Base-by-base conservation (phyloP, 2,888 invertebrate genomes). In the Chesias legatella region DNA sequence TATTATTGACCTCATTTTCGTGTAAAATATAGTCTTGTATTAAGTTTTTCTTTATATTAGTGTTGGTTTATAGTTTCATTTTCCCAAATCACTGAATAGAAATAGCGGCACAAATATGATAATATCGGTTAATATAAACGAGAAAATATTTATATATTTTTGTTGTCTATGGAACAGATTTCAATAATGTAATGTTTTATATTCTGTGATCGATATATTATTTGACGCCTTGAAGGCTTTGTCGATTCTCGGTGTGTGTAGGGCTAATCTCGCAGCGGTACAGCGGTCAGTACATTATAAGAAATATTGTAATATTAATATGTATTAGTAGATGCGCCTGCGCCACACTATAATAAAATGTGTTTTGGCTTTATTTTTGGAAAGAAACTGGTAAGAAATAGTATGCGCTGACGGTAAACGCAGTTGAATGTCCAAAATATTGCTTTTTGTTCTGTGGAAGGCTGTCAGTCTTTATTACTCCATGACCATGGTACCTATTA, bases 91-190 rank as follows among this genome's bases (percentile, higher is more conserved):
- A 50, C 27, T 23, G 21, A 29, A 31, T n/a, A 32, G 33, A 39
- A 60, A 50, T 54, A 60, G 58, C 71, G 72, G 75, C 78, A 76
- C 77, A 77, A 78, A 66, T 60, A 57, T 66, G 60, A 56, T 47
- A 64, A 52, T 73, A 71, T 74, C 66, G 71, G 65, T 70, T 78
- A 77, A 76, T 73, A 67, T 67, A 69, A 67, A 63, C 63, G 56
- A 73, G 59, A 74, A 67, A 73, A 76, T 74, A 77, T 78, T 79
- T 63, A 34, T 67, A 63, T 80, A 81, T 81, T 83, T 83, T 83
- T 82, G 73, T 84, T 83, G 71, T 77, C 73, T 74, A 61, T 76
- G 60, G 73, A 67, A 69, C 70, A 71, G 69, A 9, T 34, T 45
- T 35, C 35, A 35, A 33, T 44, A 25, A 36, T 34, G 23, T 27